Percentiles rank a stretch among this genome's conserved stretches.
Evolutionary conservation across 2,888 invertebrate species (phyloP).

Genomic region (Acleris cristana): DNA sequence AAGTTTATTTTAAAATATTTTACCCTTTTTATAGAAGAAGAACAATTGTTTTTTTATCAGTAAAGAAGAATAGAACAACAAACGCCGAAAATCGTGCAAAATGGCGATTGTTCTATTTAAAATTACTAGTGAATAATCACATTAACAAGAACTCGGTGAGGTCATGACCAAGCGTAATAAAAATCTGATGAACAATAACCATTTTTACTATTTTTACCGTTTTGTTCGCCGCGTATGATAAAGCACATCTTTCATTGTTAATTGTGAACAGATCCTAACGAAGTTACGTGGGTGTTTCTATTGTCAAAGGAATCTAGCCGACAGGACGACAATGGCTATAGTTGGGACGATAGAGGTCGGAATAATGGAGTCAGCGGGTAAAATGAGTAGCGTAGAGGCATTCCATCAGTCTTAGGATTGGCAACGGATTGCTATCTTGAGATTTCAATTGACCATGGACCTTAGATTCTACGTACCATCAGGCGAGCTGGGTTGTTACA

Average conservation of each 20-base stretch:
- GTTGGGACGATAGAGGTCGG: neutral
- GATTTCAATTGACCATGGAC: no score
- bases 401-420: neutral
- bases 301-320: constrained; percentile 48
- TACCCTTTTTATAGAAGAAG: no score
- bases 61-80: no score
- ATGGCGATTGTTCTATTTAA: no score
- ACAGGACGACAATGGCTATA: constrained; percentile 38
- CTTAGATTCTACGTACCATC: no score
- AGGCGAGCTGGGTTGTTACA: no score
- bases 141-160: no score
- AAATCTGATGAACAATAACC: neutral
- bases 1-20: no score
- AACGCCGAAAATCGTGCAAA: no score
- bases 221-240: constrained; percentile 25
- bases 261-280: constrained; percentile 35
- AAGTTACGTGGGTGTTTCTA: constrained; percentile 47
- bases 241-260: constrained; percentile 30
- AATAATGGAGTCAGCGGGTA: neutral
- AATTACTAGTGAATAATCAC: no score
- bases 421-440: neutral
- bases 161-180: constrained; percentile 24
- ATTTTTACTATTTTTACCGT: constrained; percentile 21
- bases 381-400: no score
- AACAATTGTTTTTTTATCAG: no score